A percentile compares a stretch with the other conserved stretches of the same genome.
Conservation (phyloP, 2,888 invertebrate genomes). For the Caradrina clavipalpis region DNA sequence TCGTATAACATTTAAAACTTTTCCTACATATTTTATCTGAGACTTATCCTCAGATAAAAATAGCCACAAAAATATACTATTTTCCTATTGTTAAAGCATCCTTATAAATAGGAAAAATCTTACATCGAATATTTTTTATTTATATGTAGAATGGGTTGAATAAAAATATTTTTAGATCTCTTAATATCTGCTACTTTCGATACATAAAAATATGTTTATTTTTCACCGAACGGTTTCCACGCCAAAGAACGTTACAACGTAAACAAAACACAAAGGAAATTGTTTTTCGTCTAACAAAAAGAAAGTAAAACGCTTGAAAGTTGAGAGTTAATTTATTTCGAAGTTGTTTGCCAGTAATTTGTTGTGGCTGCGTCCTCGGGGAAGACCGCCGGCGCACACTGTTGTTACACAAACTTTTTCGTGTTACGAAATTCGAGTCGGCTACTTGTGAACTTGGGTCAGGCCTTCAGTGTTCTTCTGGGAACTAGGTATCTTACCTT, state of each 20-base stretch:
- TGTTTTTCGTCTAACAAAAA: constrained; percentile 85
- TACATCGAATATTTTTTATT: constrained; percentile 29
- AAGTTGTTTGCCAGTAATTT: constrained; percentile 90
- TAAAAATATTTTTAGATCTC: constrained; percentile 31
- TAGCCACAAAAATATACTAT: neutral
- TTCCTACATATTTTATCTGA: neutral
- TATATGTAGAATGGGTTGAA: constrained; percentile 22
- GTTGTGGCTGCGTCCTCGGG: constrained; percentile 86
- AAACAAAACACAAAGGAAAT: constrained; percentile 86
- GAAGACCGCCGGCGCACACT: constrained; percentile 80
- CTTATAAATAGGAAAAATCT: constrained; percentile 4
- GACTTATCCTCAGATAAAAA: constrained; percentile 10
- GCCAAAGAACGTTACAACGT: constrained; percentile 73
- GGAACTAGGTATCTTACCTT: constrained; percentile 62
- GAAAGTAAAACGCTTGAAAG: constrained; percentile 88
- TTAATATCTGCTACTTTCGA: constrained; percentile 50
- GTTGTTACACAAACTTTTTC: constrained; percentile 84
- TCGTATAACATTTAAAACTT: neutral
- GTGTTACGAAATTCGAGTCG: constrained; percentile 81
- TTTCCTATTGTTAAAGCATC: constrained; percentile 1
- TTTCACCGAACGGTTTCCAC: constrained; percentile 70
- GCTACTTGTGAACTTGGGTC: constrained; percentile 78
- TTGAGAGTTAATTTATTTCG: constrained; percentile 90
- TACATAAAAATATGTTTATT: constrained; percentile 67
- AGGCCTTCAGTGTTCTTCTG: constrained; percentile 68